Base-by-base conservation (phyloP, 2,888 invertebrate genomes). In the Idaea dimidiata region DNA sequence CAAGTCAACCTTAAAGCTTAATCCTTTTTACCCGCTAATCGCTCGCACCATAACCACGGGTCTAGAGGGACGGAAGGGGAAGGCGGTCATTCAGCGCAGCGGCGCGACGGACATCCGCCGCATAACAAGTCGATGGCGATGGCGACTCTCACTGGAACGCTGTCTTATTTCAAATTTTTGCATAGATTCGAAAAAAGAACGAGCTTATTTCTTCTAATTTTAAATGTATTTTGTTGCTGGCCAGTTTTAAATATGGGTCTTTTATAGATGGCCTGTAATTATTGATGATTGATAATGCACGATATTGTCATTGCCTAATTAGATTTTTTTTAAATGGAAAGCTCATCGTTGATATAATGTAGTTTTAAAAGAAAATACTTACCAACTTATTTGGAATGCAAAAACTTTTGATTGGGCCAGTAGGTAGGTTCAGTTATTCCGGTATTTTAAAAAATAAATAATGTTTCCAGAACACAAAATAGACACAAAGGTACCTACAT, bases 41-140 rank as follows among this genome's bases (percentile, higher is more conserved):
- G 76, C 79, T 76, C 6, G 16, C 63, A 72, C 68, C 72, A 59
- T 66, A 64, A 62, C 70, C 67, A 58, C 63, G 67, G 63, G 58
- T 68, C 64, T 71, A 75, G 75, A 80, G 79, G 79, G 83, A 80
- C 84, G 89, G 88, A 86, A 88, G 83, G 87, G 91, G 91, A 90
- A 89, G 89, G 84, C 89, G 92, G 92, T 92, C 92, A 92, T 92
- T 92, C 90, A 89, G 90, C 87, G 89, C 90, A 89, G 89, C 91
- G 89, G 91, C 89, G 90, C 91, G 88, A 87, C 93, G 93, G 92
- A 93, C 93, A 87, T 93, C 93, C 92, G 92, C 90, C 91, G 93
- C 91, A 92, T 93, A 93, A 92, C 93, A 93, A 93, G 89, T 90
- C 91, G 89, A 89, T 90, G 89, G 87, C 91, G 89, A 89, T 90